These are phyloP conservation scores for Coregonus sp. DNA, from an alignment of 2,797 vertebrate species.

Conservation along the genomic window DNA sequence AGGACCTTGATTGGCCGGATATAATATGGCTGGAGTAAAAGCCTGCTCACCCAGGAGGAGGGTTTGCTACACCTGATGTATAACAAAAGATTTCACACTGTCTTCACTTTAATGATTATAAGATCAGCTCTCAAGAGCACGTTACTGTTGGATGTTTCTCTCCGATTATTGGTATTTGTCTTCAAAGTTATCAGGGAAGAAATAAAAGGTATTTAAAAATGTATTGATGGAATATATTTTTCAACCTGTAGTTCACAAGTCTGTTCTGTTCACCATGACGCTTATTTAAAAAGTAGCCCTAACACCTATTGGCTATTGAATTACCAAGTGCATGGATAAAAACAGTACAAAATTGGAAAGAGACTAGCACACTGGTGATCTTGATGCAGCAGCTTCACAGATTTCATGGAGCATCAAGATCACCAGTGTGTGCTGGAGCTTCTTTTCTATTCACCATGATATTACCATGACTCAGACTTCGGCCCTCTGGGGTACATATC, in stretches of 20 bases:
- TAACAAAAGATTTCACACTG: conserved; percentile 19
- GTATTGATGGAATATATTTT: background rate
- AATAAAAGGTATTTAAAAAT: conserved; percentile 45
- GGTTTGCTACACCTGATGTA: background rate
- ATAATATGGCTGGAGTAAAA: background rate
- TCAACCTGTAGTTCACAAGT: background rate
- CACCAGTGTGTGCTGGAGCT: background rate
- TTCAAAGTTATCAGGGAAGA: conserved; percentile 44
- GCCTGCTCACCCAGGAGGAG: background rate
- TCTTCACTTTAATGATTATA: conserved; percentile 41
- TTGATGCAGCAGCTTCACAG: background rate
- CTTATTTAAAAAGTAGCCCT: background rate
- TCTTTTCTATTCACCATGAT: background rate
- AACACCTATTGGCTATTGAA: background rate
- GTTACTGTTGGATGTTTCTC: background rate
- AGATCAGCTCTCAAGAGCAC: background rate
- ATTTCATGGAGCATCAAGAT: background rate
- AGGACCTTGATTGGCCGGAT: background rate
- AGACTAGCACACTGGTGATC: background rate
- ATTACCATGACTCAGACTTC: background rate
- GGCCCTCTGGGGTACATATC: background rate
- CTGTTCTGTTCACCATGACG: background rate
- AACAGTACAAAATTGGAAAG: too few relatives aligned
- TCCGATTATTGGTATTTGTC: too few relatives aligned
- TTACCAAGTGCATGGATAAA: background rate